phyloP scores from a whole-genome alignment of 2,888 invertebrate species.

The Vanessa cardui region DNA sequence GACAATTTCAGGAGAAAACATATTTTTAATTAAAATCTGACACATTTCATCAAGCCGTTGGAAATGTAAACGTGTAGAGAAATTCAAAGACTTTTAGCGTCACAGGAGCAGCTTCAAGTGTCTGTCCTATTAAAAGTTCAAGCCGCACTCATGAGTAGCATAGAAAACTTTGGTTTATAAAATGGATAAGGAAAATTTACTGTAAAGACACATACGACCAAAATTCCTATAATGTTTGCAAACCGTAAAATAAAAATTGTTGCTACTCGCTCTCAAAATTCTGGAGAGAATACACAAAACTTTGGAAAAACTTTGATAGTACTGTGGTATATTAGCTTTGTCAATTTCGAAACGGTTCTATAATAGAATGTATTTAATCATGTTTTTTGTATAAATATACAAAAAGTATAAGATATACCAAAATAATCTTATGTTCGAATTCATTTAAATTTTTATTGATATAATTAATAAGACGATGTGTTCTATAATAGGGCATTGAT shows the following conservation, averaged over 20 bases:
- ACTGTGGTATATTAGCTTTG: too few species aligned
- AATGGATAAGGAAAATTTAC: slow-evolving; percentile 9
- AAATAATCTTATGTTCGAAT: too few species aligned
- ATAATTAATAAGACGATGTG: neutral
- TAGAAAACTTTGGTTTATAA: slow-evolving; percentile 26
- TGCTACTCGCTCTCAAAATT: too few species aligned
- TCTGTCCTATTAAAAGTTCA: slow-evolving; percentile 41
- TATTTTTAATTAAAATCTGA: slow-evolving; percentile 6
- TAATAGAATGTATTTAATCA: too few species aligned
- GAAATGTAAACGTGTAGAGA: slow-evolving; percentile 23
- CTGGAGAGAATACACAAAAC: too few species aligned
- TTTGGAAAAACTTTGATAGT: too few species aligned
- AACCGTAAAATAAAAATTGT: too few species aligned
- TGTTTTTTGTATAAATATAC: too few species aligned
- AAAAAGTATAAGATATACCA: too few species aligned
- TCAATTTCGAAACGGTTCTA: too few species aligned
- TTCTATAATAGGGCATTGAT: slow-evolving; percentile 2
- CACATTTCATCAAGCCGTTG: slow-evolving; percentile 20
- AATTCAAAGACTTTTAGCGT: slow-evolving; percentile 21
- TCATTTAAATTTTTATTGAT: neutral
- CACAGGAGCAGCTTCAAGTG: slow-evolving; percentile 35
- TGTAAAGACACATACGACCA: neutral
- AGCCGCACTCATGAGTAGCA: slow-evolving; percentile 24
- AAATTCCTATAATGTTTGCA: too few species aligned
- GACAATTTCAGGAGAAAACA: neutral